phyloP scores from a whole-genome alignment of 2,888 invertebrate genomes.

The Hydraecia micacea region DNA sequence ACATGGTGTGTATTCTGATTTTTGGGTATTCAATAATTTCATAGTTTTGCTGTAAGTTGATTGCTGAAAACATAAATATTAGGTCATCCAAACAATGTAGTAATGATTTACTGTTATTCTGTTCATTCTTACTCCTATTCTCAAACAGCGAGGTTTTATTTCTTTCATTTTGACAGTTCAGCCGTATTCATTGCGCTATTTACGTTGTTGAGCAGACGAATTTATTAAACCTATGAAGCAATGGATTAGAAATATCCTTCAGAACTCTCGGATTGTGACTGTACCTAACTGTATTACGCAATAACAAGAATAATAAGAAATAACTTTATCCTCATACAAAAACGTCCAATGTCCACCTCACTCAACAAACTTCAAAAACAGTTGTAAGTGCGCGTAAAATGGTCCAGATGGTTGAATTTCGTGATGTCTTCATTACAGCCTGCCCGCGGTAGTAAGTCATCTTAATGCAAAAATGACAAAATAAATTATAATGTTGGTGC shows the following conservation, averaged over 20 bases:
- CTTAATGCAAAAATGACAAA: slow-evolving; percentile 77
- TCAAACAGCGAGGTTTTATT: background rate
- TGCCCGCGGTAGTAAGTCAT: slow-evolving; percentile 67
- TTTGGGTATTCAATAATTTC: too few species aligned
- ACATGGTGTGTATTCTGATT: background rate
- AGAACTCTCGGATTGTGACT: too few species aligned
- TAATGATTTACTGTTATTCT: background rate
- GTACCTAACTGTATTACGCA: too few species aligned
- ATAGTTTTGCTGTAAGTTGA: background rate
- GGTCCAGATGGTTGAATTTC: slow-evolving; percentile 67
- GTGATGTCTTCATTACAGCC: slow-evolving; percentile 78
- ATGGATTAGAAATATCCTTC: too few species aligned
- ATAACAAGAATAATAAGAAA: too few species aligned
- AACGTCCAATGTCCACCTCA: background rate
- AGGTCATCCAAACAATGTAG: background rate
- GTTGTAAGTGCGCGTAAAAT: slow-evolving; percentile 46
- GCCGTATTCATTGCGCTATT: background rate
- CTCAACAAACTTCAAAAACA: slow-evolving; percentile 29
- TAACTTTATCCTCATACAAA: background rate
- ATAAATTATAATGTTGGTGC: slow-evolving; percentile 75
- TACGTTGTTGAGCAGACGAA: too few species aligned
- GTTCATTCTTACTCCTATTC: background rate
- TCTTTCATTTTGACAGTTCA: background rate
- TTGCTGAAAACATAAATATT: background rate
- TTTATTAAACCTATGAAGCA: too few species aligned